Base-by-base conservation (phyloP, 2,888 invertebrate species). In the Malthinus flaveolus region DNA sequence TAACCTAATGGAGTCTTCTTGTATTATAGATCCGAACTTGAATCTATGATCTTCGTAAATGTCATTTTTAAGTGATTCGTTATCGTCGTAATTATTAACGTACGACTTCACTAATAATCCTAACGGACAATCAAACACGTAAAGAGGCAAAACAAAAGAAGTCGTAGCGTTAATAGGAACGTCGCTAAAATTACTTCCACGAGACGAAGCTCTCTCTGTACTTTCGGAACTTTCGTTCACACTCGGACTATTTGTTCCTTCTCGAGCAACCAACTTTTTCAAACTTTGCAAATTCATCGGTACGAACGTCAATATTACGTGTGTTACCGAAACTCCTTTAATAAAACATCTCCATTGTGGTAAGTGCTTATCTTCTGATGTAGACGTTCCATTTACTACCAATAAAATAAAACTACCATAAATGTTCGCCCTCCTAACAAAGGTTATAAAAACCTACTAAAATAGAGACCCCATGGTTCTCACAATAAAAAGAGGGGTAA, bases 121-220 rank as follows among this genome's bases (percentile, higher is more conserved):
- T 44, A 85, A 74, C 1, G 85, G 84, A 72, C 88, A 88, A 71
- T 87, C 86, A 69, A 87, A 89, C n/a, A 87, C 82, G 69, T 87
- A 89, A 53, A 89, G 75, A 0, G 88, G 88, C 48, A 78, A 66
- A 45, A 69, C 70, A 33, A 75, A 61, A 3, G 70, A 65, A 52
- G 68, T 71, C 31, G 70, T 66, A 9, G 61, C 66, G 64, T 75
- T 75, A 32, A 75, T 72, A 32, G 75, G 75, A 7, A 75, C 75
- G 65, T 77, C 76, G 55, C 75, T 76, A 49, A 69, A 71, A 57
- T 75, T 75, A 61, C 76, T 77, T 44, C 66, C 70, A 56, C 73
- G 68, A 7, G 76, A 75, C 7, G 75, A 69, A 6, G 71, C 56
- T 39, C 73, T 65, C 48, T 75, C 74, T 6, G 62, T 62, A 59